Percentiles rank a stretch among this genome's conserved stretches.
Conservation (phyloP, 2,888 invertebrate species). For the Urechis unicinctus region DNA sequence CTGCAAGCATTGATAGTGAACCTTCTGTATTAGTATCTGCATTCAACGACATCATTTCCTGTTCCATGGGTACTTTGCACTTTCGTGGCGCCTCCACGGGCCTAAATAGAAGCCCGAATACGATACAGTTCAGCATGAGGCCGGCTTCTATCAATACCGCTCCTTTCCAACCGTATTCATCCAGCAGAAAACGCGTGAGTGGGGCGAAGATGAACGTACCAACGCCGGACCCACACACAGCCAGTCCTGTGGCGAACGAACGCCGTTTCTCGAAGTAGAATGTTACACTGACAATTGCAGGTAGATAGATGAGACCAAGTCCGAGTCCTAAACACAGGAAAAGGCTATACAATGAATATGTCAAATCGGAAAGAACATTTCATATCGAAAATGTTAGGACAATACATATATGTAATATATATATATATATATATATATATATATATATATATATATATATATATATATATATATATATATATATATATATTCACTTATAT, state of each 20-base stretch:
- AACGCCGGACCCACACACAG: constrained; percentile 92
- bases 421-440: too few species aligned
- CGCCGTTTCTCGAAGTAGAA: constrained; percentile 93
- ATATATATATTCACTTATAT: too few species aligned
- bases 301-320: constrained; percentile 93
- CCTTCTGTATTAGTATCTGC: background rate
- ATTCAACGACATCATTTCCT: background rate
- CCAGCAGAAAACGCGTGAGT: constrained; percentile 57
- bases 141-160: constrained; percentile 78
- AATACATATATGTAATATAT: too few species aligned
- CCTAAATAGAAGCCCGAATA: constrained; percentile 84
- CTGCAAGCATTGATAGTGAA: background rate
- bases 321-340: constrained; percentile 61
- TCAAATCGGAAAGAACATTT: too few species aligned
- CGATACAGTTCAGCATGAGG: constrained; percentile 76
- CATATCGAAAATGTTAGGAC: too few species aligned
- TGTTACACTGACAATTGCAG: constrained; percentile 95
- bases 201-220: constrained; percentile 86
- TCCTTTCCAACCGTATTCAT: constrained; percentile 71
- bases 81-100: constrained; percentile 73
- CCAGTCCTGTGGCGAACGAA: constrained; percentile 91
- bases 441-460: too few species aligned
- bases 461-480: too few species aligned
- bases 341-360: too few species aligned
- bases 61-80: constrained; percentile 51